These are phyloP conservation scores for Oreotrochilus melanogaster DNA, from an alignment of 2,113 vertebrate species.

Conservation along the genomic window DNA sequence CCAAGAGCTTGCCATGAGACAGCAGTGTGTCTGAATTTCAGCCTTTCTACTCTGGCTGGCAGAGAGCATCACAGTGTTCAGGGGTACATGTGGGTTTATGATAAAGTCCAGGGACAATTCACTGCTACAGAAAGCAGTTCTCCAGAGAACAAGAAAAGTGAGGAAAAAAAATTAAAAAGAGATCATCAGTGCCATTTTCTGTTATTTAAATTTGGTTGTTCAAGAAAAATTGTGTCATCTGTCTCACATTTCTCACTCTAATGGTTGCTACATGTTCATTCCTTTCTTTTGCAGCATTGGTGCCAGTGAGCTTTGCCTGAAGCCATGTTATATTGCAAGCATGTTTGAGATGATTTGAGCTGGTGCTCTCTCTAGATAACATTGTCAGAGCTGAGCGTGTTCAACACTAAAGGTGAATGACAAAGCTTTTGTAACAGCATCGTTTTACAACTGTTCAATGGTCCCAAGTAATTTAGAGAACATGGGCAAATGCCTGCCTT, in stretches of 20 bases:
- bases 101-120: not conserved
- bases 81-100: not conserved
- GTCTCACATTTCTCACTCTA: not conserved
- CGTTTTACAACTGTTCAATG: conserved; percentile 49
- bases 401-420: conserved; percentile 23
- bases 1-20: not conserved
- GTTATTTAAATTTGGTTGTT: conserved; percentile 2
- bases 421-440: conserved; percentile 30
- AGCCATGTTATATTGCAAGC: conserved; percentile 11
- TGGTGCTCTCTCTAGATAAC: conserved; percentile 66
- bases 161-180: not conserved
- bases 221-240: conserved; percentile 9
- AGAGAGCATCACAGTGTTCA: rapidly evolving
- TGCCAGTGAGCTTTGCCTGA: not conserved
- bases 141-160: not conserved
- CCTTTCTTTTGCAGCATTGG: not conserved
- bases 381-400: conserved; percentile 41
- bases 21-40: not conserved
- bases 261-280: not conserved
- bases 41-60: not conserved
- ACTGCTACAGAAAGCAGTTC: not conserved
- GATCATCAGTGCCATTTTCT: not conserved
- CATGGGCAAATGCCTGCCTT: not conserved
- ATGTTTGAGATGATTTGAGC: not conserved
- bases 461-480: conserved; percentile 33